Evolutionary conservation across 2,113 vertebrate species (phyloP).

Genomic region (Psettodes erumei): DNA sequence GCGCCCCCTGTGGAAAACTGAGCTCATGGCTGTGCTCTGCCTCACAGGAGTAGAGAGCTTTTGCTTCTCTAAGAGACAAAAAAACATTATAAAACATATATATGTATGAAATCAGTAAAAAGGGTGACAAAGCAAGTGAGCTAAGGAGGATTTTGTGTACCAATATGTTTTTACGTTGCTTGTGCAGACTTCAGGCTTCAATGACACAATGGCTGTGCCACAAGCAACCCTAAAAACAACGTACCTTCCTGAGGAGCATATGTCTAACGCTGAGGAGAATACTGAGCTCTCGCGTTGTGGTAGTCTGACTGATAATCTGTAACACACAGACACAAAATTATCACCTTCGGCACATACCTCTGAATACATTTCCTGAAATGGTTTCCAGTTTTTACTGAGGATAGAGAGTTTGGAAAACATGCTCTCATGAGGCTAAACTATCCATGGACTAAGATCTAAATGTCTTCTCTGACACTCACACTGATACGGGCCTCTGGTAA

Average conservation of each 20-base stretch:
- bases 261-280: conserved; percentile 84
- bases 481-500: conserved; percentile 92
- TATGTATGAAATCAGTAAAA: background rate
- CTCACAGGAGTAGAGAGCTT: conserved; percentile 96
- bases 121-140: background rate
- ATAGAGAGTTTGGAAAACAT: background rate
- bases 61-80: conserved; percentile 88
- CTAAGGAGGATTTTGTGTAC: background rate
- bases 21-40: conserved; percentile 96
- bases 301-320: conserved; percentile 88
- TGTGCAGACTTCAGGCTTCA: background rate
- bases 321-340: conserved; percentile 57
- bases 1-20: conserved; percentile 95
- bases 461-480: conserved; percentile 84
- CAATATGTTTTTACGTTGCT: background rate
- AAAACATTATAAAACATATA: no score
- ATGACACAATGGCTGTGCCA: background rate
- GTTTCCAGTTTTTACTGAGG: background rate
- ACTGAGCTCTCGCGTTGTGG: conserved; percentile 91
- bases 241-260: conserved; percentile 77
- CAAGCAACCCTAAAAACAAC: conserved; percentile 47
- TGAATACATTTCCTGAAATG: background rate
- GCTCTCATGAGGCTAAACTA: no score
- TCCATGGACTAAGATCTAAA: background rate
- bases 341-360: background rate